phyloP scores from a whole-genome alignment of 2,888 invertebrate genomes.

The Apocheima hispidaria region DNA sequence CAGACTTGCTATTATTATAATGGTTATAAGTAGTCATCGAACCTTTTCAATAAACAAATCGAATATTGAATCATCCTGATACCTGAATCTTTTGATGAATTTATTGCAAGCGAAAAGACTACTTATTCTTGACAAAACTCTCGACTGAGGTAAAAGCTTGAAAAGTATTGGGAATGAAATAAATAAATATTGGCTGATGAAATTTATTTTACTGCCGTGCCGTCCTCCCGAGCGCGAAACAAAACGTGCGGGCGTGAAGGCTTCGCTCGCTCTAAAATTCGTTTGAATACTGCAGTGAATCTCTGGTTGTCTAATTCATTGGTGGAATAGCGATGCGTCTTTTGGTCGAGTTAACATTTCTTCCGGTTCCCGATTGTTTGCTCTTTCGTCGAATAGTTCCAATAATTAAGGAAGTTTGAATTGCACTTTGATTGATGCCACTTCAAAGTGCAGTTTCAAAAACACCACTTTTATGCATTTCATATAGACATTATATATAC shows the following conservation, averaged over 20 bases:
- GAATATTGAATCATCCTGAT: slow-evolving; percentile 35
- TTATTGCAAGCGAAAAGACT: slow-evolving; percentile 30
- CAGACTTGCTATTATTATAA: too few relatives aligned
- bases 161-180: slow-evolving; percentile 27
- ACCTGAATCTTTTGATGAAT: slow-evolving; percentile 22
- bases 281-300: slow-evolving; percentile 22
- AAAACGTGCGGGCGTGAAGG: slow-evolving; percentile 15
- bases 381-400: too few relatives aligned
- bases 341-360: slow-evolving; percentile 5
- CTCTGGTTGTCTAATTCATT: slow-evolving; percentile 4
- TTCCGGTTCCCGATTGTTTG: too few relatives aligned
- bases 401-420: too few relatives aligned
- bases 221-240: slow-evolving; percentile 14
- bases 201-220: slow-evolving; percentile 26
- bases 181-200: slow-evolving; percentile 28
- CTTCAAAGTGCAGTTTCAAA: background rate
- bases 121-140: slow-evolving; percentile 6
- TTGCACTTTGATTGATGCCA: background rate
- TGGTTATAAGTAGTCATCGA: slow-evolving; percentile 47
- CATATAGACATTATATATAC: background rate
- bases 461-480: background rate
- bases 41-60: slow-evolving; percentile 43
- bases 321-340: background rate
- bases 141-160: slow-evolving; percentile 24
- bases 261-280: slow-evolving; percentile 8